A percentile compares a stretch with the other conserved stretches of the same genome.
Conservation (phyloP, 2,113 vertebrate genomes). For the Delphinapterus leucas region DNA sequence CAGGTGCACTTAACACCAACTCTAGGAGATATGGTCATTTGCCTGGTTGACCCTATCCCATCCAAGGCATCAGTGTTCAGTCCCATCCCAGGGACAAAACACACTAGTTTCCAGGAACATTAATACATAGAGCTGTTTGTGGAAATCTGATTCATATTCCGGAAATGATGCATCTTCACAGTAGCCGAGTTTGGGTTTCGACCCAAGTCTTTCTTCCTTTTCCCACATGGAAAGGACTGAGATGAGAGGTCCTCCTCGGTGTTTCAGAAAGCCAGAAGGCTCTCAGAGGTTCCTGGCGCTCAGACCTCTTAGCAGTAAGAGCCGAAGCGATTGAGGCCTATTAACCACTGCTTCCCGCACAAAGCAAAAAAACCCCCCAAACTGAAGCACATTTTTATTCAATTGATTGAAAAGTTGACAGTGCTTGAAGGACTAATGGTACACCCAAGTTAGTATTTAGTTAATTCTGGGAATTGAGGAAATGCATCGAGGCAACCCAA, state of each 20-base stretch:
- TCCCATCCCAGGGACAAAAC: not conserved
- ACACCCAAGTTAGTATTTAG: rapidly evolving
- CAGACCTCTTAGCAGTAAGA: not conserved
- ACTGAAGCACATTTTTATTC: not conserved
- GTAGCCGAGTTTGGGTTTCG: not conserved
- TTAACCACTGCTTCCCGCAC: rapidly evolving
- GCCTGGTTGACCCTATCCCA: rapidly evolving
- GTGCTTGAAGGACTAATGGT: not conserved
- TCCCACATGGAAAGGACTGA: not conserved
- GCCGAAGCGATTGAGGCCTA: rapidly evolving
- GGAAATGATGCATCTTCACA: not conserved
- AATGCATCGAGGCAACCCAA: rapidly evolving
- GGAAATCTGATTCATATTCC: rapidly evolving
- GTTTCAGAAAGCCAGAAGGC: not conserved
- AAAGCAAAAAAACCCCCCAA: rapidly evolving
- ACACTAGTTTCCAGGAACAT: not conserved
- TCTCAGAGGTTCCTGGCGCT: not conserved
- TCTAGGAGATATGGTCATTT: too few relatives aligned
- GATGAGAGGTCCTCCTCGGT: not conserved
- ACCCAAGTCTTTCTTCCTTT: not conserved
- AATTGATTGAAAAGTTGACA: rapidly evolving
- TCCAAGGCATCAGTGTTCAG: rapidly evolving
- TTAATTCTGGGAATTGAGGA: rapidly evolving
- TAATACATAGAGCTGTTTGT: not conserved
- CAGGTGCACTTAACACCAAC: not conserved